Base-by-base conservation (phyloP, 1,140 invertebrate genomes). In the Drosophila insularis region DNA sequence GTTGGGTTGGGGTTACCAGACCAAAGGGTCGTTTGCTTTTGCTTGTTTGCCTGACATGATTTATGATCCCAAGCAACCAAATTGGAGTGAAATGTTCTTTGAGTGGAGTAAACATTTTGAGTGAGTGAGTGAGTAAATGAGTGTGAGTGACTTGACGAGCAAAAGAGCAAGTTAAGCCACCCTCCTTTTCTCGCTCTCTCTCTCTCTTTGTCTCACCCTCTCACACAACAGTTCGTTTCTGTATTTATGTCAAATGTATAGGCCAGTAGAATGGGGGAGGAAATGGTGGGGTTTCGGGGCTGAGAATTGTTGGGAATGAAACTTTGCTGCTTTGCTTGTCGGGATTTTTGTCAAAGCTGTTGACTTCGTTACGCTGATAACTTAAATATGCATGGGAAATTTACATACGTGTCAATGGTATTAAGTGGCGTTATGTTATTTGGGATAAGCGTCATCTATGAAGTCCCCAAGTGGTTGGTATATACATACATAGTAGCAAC, bases 351-450 rank as follows among this genome's bases (percentile, higher is more conserved):
- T 75, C 72, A 87, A 87, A 87, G 84, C 84, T 84, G 85, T 87
- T 87, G 84, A 84, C 84, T 87, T 87, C 84, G 80, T 87, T 87
- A 87, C 84, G 84, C 80, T 87, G 80, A 89, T 87, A 89, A 89
- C 80, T 87, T 89, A 89, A 89, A 87, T 84, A 87, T 89, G 85
- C 84, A 87, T 84, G 74, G 76, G 76, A 89, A 78, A 87, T 87
- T 89, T 84, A 72, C 80, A 87, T 87, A 80, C 84, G 84, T 87
- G 84, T 89, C 84, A 82, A 87, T 84, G 84, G 84, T 77, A 89
- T 89, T 87, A 87, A 87, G 80, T 87, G 78, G 84, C 80, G 63
- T 77, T 68, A 89, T 80, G 78, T 80, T 80, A 87, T 77, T 68
- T 37, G 35, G 80, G 79, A 80, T 87, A 71, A 81, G 78, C 76